These are phyloP conservation scores for Diaprepes abbreviatus DNA, from an alignment of 2,888 invertebrate species.

Conservation along the genomic window DNA sequence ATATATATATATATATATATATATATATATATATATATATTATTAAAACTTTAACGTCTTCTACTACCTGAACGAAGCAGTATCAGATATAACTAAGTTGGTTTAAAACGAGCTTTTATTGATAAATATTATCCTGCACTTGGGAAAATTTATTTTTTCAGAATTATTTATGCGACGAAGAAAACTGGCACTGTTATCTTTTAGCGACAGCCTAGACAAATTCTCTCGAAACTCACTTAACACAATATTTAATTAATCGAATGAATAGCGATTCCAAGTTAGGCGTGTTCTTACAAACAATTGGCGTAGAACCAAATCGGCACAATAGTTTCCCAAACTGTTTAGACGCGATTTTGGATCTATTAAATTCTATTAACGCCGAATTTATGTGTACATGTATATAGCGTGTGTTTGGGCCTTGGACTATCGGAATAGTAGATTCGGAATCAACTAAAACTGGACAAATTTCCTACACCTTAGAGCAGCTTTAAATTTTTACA, in stretches of 20 bases:
- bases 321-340: constrained; percentile 64
- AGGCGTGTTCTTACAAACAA: constrained; percentile 66
- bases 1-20: too few species aligned
- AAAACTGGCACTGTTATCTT: too few species aligned
- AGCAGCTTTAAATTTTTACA: too few species aligned
- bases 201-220: constrained; percentile 27
- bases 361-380: constrained; percentile 67
- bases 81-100: too few species aligned
- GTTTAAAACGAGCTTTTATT: too few species aligned
- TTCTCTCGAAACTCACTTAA: constrained; percentile 35
- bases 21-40: too few species aligned
- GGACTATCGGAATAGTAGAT: constrained; percentile 12
- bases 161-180: too few species aligned
- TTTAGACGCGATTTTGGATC: constrained; percentile 65
- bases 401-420: constrained; percentile 30
- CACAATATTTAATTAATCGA: constrained; percentile 63
- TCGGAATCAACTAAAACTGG: background rate
- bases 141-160: too few species aligned
- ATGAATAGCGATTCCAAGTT: constrained; percentile 66
- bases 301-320: constrained; percentile 67
- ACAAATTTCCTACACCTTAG: too few species aligned
- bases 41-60: too few species aligned
- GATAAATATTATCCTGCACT: too few species aligned
- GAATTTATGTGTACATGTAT: constrained; percentile 63
- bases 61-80: too few species aligned